Evolutionary conservation across 2,797 vertebrate genomes (phyloP), one percentile per base, ranked within the genome.

Genomic region (Caiman crocodilus): DNA sequence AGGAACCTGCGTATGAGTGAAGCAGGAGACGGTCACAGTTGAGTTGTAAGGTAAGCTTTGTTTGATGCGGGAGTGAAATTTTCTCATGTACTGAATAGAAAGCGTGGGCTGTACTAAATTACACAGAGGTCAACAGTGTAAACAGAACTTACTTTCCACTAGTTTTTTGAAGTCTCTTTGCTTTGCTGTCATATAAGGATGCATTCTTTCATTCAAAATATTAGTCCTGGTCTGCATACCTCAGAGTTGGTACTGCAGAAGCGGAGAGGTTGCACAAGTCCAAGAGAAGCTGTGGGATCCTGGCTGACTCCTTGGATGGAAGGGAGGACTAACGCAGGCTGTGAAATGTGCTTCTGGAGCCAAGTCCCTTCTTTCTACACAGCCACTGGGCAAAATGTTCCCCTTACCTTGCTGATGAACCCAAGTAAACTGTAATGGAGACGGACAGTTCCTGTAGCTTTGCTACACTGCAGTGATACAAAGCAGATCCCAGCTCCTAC

Each of bases 1-100:
- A 94, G 85, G 95, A 96, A 95, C 17, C 20, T 4, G 55, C 86
- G 25, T 78, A 7, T 57, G 79, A 81, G 87, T 85, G 58, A 81
- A 63, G 20, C 50, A 85, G 32, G 69, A 58, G 17, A 26, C 50
- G 6, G 61, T 35, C 93, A 74, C 88, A 56, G 64, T 59, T 65
- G 58, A 79, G 75, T 30, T 87, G 42, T 57, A 86, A 85, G 56
- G 60, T 89, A 84, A 91, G 84, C 13, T 35, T 18, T 80, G 32
- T 60, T 23, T 15, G 30, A 88, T 35, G 59, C 21, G 42, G 14
- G 35, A 23, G 20, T 42, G 35, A 57, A 79, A 25, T 35, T 42
- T 82, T 18, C 42, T 78, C 12, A 21, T 16, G 3, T 64, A 0
- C 79, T 50, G 81, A 79, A 59, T 9, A 77, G 74, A 90, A 85